Conservation (phyloP, 1,140 invertebrate species). For the Saccostrea glomerata region DNA sequence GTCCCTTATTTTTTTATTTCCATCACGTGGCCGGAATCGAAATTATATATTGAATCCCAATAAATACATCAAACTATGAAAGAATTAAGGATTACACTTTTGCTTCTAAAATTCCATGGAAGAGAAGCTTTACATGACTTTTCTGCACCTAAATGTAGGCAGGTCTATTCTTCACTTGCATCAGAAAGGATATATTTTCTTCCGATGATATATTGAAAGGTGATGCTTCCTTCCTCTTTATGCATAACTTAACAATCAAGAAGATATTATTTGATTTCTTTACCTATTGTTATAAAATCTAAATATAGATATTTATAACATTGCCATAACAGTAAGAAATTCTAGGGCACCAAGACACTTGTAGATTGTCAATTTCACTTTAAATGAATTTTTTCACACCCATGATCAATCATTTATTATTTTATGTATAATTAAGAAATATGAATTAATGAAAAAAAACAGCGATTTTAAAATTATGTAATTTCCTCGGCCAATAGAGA, state of each 20-base stretch:
- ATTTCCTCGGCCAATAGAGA: neutral
- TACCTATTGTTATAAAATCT: too few relatives aligned
- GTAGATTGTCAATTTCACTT: too few relatives aligned
- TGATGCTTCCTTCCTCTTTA: neutral
- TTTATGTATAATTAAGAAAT: conserved; percentile 6
- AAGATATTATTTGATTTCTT: neutral
- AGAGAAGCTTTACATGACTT: too few relatives aligned
- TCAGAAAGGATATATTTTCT: neutral
- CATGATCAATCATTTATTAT: neutral
- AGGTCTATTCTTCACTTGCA: neutral
- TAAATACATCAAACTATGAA: too few relatives aligned
- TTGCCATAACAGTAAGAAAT: too few relatives aligned
- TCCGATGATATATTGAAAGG: neutral
- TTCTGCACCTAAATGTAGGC: neutral
- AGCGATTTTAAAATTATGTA: neutral
- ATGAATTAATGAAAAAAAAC: neutral
- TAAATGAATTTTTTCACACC: neutral
- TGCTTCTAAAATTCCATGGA: too few relatives aligned
- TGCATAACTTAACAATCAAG: neutral
- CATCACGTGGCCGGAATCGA: too few relatives aligned
- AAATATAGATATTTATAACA: too few relatives aligned
- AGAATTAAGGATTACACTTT: too few relatives aligned
- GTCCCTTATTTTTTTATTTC: too few relatives aligned
- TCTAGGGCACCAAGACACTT: too few relatives aligned
- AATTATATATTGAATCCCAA: too few relatives aligned